Evolutionary conservation across 92 coral and sea anemone species (phyloP), one percentile per base, ranked within the genome.

Genomic region (Palythoa heliodiscus): DNA sequence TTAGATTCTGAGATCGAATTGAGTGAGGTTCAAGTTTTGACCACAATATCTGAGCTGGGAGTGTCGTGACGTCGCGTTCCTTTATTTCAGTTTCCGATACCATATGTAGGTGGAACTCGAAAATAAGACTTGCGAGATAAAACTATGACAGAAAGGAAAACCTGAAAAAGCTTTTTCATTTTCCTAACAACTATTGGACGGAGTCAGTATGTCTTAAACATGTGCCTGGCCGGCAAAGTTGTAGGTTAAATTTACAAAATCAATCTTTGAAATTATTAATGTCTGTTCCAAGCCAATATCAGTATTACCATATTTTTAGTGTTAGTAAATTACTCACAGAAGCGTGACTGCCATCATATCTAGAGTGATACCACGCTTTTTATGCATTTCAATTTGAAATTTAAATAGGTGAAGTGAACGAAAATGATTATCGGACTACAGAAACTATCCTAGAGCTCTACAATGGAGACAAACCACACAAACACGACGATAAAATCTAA

Each of bases 401-500:
- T 10, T 10, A 55, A 12, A 19, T 2, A n/a, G 3, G 25, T n/a
- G 69, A 63, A 63, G 5, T 69, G 13, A 47, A 20, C 15, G 13
- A 29, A 76, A 37, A 17, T 29, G 48, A 1, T 53, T 14, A 13
- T 25, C 3, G 3, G 17, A 1, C 19, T 23, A 15, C 11, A 25
- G 12, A 12, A 11, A 16, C 48, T 35, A 25, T 2, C 25, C 48
- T 72, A 15, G 25, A 43, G 50, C 7, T 43, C 76, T 11, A 38
- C n/a, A 17, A 80, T 80, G 84, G 74, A 37, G 22, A 52, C 22
- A 25, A 52, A 24, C 19, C 23, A 20, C 38, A 64, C 11, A 52
- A 72, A 50, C 39, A 43, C 84, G 83, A 55, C 92, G 11, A 77
- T 24, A 68, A 86, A 73, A 54, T 68, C 70, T 43, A 38, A 40